Conservation (phyloP, 2,113 vertebrate species). For the Bucco capensis region DNA sequence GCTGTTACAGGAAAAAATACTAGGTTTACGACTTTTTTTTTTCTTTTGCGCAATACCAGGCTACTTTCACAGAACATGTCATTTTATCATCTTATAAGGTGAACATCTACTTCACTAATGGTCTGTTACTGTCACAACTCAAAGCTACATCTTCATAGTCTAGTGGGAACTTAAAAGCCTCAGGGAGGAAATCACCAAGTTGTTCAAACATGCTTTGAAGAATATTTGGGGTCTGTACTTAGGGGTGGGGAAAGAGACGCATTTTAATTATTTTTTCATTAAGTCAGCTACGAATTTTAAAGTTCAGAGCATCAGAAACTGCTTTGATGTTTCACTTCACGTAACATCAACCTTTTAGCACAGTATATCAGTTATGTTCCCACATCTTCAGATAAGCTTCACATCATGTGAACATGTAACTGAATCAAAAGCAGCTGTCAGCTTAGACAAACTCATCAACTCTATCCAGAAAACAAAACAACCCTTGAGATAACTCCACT, state of each 20-base stretch:
- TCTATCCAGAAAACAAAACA: neutral
- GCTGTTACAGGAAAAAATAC: neutral
- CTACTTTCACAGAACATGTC: neutral
- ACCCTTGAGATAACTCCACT: neutral
- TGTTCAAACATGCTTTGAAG: constrained; percentile 46
- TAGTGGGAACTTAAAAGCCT: neutral
- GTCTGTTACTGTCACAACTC: neutral
- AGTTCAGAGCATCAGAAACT: constrained; percentile 28
- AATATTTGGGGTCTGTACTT: neutral
- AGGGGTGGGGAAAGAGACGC: neutral
- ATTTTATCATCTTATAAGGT: neutral
- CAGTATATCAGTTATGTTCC: constrained; percentile 10
- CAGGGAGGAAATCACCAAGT: neutral
- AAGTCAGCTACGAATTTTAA: constrained; percentile 27
- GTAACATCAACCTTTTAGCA: constrained; percentile 4
- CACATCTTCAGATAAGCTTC: constrained; percentile 32
- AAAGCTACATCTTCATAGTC: neutral
- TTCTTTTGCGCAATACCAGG: neutral
- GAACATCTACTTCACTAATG: neutral
- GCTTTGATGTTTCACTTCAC: constrained; percentile 53
- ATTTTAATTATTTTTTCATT: constrained; percentile 48
- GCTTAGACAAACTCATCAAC: neutral
- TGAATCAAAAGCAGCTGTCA: constrained; percentile 38
- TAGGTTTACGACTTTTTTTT: neutral
- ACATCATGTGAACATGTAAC: neutral